Evolutionary conservation across 30 jellyfish, hydroid and myxozoan genomes (phyloP), one percentile per base, ranked within the genome.

Genomic region (Pelagia noctiluca): DNA sequence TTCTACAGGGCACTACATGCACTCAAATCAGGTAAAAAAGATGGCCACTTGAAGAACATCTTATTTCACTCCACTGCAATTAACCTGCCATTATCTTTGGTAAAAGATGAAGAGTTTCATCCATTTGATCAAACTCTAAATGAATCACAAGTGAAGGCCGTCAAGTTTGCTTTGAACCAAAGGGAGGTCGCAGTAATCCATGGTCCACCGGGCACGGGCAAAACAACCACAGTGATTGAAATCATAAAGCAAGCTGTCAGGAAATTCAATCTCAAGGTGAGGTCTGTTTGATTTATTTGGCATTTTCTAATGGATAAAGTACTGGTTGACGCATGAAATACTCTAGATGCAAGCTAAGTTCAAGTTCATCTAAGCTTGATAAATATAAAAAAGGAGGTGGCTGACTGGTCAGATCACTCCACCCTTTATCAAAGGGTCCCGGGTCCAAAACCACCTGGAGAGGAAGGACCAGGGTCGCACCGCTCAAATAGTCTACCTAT

Each of bases 191-290:
- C 88, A 0, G 83, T 94, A 33, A 88, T 94, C 35, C 99, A 94
- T 76, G 99, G 99, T 0, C 99, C 99, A 50, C 99, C 99, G 19
- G 99, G 99, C 50, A 94, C 99, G 21, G 99, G 99, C 10, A 94
- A 94, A 79, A 94, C 97, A 16, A 94, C 99, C 18, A 94, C 99
- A 0, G 89, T 94, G 0, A 89, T 94, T 16, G 99, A 94, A 52
- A 73, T 88, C 42, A 94, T 94, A 31, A 47, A 63, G 28, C 99
- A 87, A 42, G 96, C 97, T 19, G 96, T 88, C 46, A 76, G 78
- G 80, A 50, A 54, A 26, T 71, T 83, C 54, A 68, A 81, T 46
- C 67, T 82, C 78, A 94, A 94, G 99, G 99, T 94, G 26, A 19
- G 28, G 28, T 2, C 25, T 5, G 21, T 25, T 1, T 1, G 16